phyloP scores from a whole-genome alignment of 2,797 vertebrate genomes.

The Ara ararauna region DNA sequence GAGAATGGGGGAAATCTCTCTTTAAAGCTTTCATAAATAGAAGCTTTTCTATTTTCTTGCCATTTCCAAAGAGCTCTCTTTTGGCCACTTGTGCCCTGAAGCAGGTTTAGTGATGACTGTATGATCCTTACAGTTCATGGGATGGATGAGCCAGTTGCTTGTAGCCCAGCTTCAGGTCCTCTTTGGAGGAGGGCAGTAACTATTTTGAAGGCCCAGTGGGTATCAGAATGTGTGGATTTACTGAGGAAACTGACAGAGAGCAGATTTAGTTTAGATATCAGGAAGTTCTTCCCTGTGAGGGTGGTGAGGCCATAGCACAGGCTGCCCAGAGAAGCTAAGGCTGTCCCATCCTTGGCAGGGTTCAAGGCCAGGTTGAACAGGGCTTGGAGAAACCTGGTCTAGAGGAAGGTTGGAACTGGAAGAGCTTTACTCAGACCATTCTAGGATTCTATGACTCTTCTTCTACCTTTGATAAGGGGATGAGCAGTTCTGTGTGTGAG shows the following conservation, averaged over 20 bases:
- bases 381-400: not conserved
- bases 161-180: not conserved
- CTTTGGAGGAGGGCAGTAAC: not conserved
- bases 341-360: not conserved
- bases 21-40: not conserved
- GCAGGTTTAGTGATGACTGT: not conserved
- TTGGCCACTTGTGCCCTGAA: accelerated
- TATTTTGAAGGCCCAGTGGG: not conserved
- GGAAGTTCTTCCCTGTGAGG: not conserved
- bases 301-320: not conserved
- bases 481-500: not conserved
- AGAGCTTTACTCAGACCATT: not conserved
- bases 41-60: not conserved
- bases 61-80: not conserved
- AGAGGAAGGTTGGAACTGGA: not conserved
- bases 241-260: not conserved
- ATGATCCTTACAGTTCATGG: not conserved
- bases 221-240: not conserved
- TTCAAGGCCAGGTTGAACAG: not conserved
- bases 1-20: not conserved
- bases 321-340: not conserved
- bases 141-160: not conserved
- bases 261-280: not conserved
- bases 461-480: not conserved
- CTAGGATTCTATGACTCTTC: not conserved